Evolutionary conservation across 2,888 invertebrate species (phyloP), one percentile per base, ranked within the genome.

Genomic region (Mechanitis messenoides): DNA sequence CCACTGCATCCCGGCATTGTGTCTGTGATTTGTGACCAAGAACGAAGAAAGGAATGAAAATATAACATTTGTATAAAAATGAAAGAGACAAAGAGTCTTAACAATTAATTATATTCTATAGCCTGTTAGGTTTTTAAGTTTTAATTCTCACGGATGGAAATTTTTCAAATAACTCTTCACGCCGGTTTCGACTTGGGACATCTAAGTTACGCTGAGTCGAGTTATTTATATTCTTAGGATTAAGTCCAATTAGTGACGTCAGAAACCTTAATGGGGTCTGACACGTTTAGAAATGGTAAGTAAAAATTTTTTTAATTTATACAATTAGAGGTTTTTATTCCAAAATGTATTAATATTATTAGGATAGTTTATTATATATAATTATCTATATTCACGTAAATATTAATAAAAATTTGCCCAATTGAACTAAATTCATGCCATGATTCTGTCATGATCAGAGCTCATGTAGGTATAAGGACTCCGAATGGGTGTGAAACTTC

Each of bases 101-200:
- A 74, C 79, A 77, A 79, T 84, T 85, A 85, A 85, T 85, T 85
- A 84, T 80, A 84, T 66, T 71, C 81, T 82, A 80, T 79, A 73
- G 73, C 71, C 79, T 82, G 83, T 83, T 80, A 73, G 71, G 74
- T 78, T 75, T 80, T 79, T 77, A 75, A 72, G 76, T 80, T 85
- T 81, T 76, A 73, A 75, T 76, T 77, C 72, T 74, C 74, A 72
- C 74, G 73, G 72, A 74, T 74, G 69, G 69, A 72, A 74, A 84
- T 84, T 77, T 76, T 75, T 63, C 64, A 77, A 77, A 85, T 86
- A 73, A 74, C 74, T 70, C 63, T 84, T 86, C 83, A 81, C 85
- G 72, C 85, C 78, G 76, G 76, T 78, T 80, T 78, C 78, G 73
- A 76, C 79, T 78, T 78, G 79, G 79, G 82, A 80, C 83, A 81